These are phyloP conservation scores for Somateria mollissima DNA, from an alignment of 2,797 vertebrate genomes.

Conservation along the genomic window DNA sequence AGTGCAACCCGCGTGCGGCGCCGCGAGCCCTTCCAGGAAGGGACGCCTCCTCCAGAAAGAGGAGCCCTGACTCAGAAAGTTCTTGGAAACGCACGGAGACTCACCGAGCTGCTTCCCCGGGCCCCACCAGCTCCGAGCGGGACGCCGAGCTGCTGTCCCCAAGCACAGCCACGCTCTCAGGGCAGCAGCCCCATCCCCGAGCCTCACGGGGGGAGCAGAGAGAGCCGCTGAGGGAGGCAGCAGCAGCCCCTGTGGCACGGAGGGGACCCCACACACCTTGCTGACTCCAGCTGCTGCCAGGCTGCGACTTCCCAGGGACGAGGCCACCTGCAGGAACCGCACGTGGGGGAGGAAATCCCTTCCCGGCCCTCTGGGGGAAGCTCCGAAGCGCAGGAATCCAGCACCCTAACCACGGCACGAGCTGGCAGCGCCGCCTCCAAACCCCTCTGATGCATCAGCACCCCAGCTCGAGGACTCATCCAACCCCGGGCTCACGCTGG, in stretches of 20 bases:
- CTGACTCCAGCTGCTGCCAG: not conserved
- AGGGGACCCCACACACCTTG: not conserved
- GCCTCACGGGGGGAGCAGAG: too few species aligned
- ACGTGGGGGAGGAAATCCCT: constrained; percentile 21
- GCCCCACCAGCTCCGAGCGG: not conserved
- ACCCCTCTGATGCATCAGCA: constrained; percentile 60
- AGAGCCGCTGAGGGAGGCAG: too few species aligned
- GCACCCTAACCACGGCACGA: not conserved
- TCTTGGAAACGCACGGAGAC: constrained; percentile 23
- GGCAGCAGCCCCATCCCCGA: not conserved
- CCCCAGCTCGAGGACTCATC: constrained; percentile 59
- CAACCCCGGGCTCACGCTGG: not conserved
- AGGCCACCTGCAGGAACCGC: not conserved
- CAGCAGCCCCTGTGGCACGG: too few species aligned
- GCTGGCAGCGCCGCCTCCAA: constrained; percentile 47
- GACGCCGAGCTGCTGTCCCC: not conserved
- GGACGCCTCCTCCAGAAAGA: constrained; percentile 42
- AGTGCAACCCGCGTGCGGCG: not conserved
- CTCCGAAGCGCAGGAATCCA: constrained; percentile 37
- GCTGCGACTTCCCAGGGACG: not conserved
- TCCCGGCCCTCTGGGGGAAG: not conserved
- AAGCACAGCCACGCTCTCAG: not conserved
- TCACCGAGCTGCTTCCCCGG: not conserved
- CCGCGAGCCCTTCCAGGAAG: constrained; percentile 26
- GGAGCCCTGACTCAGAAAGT: constrained; percentile 43